Percentiles rank a stretch among this genome's conserved stretches.
Evolutionary conservation across 2,888 invertebrate species (phyloP).

Genomic region (Apocheima hispidaria): DNA sequence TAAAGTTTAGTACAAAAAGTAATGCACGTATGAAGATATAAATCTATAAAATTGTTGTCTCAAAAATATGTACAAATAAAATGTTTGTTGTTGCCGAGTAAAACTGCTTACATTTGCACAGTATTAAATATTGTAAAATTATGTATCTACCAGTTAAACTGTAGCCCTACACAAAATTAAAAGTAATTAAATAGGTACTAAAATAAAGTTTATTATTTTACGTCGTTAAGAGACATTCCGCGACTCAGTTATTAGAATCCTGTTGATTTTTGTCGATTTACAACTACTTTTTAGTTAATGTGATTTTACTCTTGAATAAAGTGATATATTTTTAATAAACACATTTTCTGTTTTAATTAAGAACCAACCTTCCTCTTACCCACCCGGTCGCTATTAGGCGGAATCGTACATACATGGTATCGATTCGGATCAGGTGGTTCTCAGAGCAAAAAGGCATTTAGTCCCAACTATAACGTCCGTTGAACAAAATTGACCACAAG

Average conservation of each 20-base stretch:
- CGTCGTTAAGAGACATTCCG: constrained; percentile 16
- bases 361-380: not conserved
- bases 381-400: not conserved
- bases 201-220: not conserved
- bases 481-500: no score
- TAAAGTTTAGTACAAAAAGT: constrained; percentile 16
- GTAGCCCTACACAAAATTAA: not conserved
- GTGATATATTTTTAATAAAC: constrained; percentile 75
- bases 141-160: not conserved
- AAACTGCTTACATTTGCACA: constrained; percentile 22
- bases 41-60: constrained; percentile 40
- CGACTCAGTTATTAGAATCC: constrained; percentile 12
- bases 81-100: constrained; percentile 20
- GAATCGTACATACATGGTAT: no score
- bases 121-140: constrained; percentile 28
- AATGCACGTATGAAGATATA: not conserved
- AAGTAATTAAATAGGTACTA: not conserved
- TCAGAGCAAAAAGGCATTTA: no score
- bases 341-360: constrained; percentile 34
- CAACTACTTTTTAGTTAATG: constrained; percentile 50
- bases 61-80: constrained; percentile 39
- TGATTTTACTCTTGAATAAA: constrained; percentile 69
- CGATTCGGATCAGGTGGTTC: no score
- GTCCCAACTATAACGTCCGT: no score
- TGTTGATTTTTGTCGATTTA: constrained; percentile 20